Evolutionary conservation across 2,797 vertebrate genomes (phyloP), one percentile per base, ranked within the genome.

Genomic region (Phylloscopus collybita): DNA sequence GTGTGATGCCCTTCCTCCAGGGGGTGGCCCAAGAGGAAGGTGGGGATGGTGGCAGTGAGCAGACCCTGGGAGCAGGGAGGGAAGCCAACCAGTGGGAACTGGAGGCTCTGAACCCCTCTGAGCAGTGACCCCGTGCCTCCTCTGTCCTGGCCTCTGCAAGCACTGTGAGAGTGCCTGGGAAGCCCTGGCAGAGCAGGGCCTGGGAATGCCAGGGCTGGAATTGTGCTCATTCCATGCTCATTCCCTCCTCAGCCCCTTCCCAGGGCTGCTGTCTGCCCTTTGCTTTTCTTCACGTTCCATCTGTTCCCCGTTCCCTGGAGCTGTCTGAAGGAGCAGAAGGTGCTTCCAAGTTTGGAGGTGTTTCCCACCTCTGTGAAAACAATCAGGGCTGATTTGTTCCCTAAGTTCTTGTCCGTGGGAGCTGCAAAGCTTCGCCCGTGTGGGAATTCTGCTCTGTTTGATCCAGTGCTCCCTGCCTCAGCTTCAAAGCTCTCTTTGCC

Each of bases 401-500:
- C 69, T 59, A 27, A 54, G 34, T 72, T 45, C 64, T 82, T n/a
- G 51, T 66, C 78, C 51, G 13, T 0, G 0, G 84, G 62, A 75
- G 40, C 79, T 54, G 50, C 0, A 7, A 50, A 49, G 34, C 51
- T 85, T 44, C 0, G 1, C 42, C 47, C 56, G 40, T 0, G 0
- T 29, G n/a, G 40, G 64, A 67, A 50, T 57, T 89, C 34, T 5
- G 5, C 23, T 90, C 45, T 0, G 0, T 82, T 94, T 80, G 56
- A 82, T 80, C 0, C 0, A 1, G 3, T 23, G 30, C 64, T 89
- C 80, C 45, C 62, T 78, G 30, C 54, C 29, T 54, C 45, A 25
- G 32, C 90, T 93, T 95, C 94, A 93, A 86, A 93, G 79, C 72
- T 93, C 45, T 47, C 82, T 83, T 88, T 91, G 50, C 69, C 92